Base-by-base conservation (phyloP, 2,113 vertebrate species). In the Cyphomyrus discorhynchus region DNA sequence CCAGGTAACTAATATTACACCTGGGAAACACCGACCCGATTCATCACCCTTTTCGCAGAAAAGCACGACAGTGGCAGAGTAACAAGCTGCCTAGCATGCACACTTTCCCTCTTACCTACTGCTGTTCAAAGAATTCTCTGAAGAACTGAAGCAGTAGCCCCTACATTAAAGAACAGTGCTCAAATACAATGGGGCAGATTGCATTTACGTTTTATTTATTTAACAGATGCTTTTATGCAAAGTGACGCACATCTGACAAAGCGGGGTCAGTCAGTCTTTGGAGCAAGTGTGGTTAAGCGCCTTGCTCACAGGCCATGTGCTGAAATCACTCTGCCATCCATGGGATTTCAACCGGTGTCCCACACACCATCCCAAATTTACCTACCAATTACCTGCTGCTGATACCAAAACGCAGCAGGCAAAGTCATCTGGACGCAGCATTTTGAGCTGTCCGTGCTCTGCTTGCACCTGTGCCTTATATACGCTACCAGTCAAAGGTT, bases 1-100 rank as follows among this genome's bases (percentile, higher is more conserved):
- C 98, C 90, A 99, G 94, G 90, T 98, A 99, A 94, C 98, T 99
- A 94, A 99, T 98, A 91, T 99, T 99, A 93, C 98, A 99, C 90
- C 98, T 99, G 91, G 90, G 15, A 0, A 86, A 91, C 27, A 87
- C 86, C 83, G 27, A 87, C 82, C 15, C 21, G 6, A 47, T 24
- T 46, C 45, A 84, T 46, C 11, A 0, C 49, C 7, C 45, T 53
- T 35, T 24, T 53, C 7, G 17, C 49, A 86, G 11, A 50, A 11
- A 11, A 52, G n/a, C 13, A 5, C 3, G 15, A n/a, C 24, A 7
- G n/a, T 1, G 11, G 47, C 47, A 86, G n/a, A 35, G 27, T 53
- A 49, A 35, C n/a, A 49, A 46, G 21, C 39, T 15, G 15, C 35
- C 15, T 0, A 42, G 4, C 31, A 1, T 10, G 5, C 35, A 80